Evolutionary conservation across 2,113 vertebrate species (phyloP).

Genomic region (Holacanthus passer): DNA sequence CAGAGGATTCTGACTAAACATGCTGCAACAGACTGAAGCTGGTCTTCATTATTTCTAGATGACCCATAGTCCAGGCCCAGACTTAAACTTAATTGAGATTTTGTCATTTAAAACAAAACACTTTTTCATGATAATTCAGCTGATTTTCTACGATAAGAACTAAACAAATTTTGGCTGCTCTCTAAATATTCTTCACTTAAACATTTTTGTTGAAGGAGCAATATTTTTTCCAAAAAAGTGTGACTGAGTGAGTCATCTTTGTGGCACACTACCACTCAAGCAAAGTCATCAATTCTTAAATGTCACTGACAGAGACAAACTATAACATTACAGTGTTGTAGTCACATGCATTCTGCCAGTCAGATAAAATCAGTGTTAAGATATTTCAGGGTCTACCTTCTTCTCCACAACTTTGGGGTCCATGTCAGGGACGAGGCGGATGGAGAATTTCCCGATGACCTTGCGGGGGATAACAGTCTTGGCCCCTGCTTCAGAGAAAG

Average conservation of each 20-base stretch:
- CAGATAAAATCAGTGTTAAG: neutral
- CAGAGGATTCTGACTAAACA: neutral
- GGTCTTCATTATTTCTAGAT: too few relatives aligned
- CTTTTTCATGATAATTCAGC: too few relatives aligned
- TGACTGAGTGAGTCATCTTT: neutral
- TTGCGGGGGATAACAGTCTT: constrained; percentile 97
- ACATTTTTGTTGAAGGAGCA: too few relatives aligned
- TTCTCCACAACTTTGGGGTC: constrained; percentile 90
- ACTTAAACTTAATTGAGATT: too few relatives aligned
- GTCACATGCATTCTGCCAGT: neutral
- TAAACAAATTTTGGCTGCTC: too few relatives aligned
- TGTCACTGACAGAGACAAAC: neutral
- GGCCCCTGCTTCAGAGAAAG: constrained; percentile 91
- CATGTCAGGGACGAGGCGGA: constrained; percentile 96
- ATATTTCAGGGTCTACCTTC: constrained; percentile 80
- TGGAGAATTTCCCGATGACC: constrained; percentile 97
- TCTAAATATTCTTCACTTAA: too few relatives aligned
- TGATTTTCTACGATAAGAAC: too few relatives aligned
- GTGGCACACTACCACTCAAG: neutral
- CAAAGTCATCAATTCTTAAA: constrained; percentile 1
- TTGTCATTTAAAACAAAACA: too few relatives aligned
- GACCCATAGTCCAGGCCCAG: too few relatives aligned
- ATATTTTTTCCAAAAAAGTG: too few relatives aligned
- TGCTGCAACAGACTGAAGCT: too few relatives aligned
- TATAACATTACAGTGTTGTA: neutral